Conservation (phyloP, 2,113 vertebrate genomes). For the Lucifuga dentata region DNA sequence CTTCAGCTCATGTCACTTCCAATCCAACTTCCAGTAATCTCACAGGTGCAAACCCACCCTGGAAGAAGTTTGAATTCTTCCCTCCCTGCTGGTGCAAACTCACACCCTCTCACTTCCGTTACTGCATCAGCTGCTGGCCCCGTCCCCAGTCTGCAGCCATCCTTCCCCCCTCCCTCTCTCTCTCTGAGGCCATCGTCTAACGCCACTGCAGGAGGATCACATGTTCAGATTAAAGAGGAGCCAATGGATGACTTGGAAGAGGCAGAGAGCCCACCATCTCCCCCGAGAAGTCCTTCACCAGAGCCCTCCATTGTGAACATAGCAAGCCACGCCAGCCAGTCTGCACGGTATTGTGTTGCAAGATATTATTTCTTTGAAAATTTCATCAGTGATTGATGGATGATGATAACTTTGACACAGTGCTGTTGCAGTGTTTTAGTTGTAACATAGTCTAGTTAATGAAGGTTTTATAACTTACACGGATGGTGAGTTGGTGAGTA, state of each 20-base stretch:
- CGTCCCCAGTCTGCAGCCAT: slow-evolving; percentile 81
- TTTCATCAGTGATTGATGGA: no score
- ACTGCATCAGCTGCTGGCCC: slow-evolving; percentile 62
- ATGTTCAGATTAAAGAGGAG: slow-evolving; percentile 96
- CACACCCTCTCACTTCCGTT: slow-evolving; percentile 80
- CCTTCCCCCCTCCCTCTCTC: slow-evolving; percentile 80
- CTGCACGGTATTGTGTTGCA: slow-evolving; percentile 87
- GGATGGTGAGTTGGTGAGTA: no score
- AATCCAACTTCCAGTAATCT: slow-evolving; percentile 89
- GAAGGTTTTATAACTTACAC: no score
- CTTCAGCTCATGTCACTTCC: slow-evolving; percentile 93
- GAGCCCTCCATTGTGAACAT: slow-evolving; percentile 92
- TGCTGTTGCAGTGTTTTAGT: no score
- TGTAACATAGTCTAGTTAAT: no score
- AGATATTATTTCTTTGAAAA: neutral
- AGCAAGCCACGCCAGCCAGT: slow-evolving; percentile 96
- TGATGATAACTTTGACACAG: no score
- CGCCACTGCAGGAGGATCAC: slow-evolving; percentile 64
- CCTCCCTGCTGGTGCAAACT: slow-evolving; percentile 79
- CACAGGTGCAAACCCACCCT: slow-evolving; percentile 88
- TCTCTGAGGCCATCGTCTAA: slow-evolving; percentile 67
- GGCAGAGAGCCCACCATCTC: slow-evolving; percentile 90
- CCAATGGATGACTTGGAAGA: slow-evolving; percentile 92
- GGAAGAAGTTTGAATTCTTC: slow-evolving; percentile 79
- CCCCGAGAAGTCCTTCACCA: slow-evolving; percentile 92